Base-by-base conservation (phyloP, 2,888 invertebrate genomes). In the Emmelina monodactyla region DNA sequence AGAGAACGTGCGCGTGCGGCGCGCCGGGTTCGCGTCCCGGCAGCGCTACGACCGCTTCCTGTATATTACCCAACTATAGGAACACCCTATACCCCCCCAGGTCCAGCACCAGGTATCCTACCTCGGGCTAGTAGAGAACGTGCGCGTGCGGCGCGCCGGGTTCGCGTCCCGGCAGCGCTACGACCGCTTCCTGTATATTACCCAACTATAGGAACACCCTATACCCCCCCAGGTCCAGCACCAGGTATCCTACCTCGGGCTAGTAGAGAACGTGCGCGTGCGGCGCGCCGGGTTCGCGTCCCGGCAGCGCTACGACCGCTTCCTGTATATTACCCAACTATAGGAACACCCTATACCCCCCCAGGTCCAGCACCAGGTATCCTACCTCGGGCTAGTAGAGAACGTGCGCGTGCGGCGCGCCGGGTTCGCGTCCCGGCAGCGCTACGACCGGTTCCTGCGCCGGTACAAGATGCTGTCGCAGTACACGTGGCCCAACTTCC, bases 271-370 rank as follows among this genome's bases (percentile, higher is more conserved):
- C 76, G 94, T 97, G 31, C 85, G 96, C 40, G 97, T 98, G 12
- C 85, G 97, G 3, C 85, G 97, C 57, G 97, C 97, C 37, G 98
- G 98, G 29, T 98, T 98, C 78, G 97, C 96, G n/a, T 90, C 93
- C 70, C 85, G 98, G 29, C 94, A 95, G 80, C 85, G 91, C 42
- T 98, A 97, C 76, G 93, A 92, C 61, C 86, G 92, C 55, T 97
- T 97, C 83, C 84, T 97, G n/a, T n/a, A 25, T 25, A 25, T n/a
- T 25, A n/a, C 3, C 6, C 25, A 25, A 25, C 25, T 6, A 19
- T 19, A 19, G 9, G 9, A 19, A 5, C 5, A 6, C 19, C 19
- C 5, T 9, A 6, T 19, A 19, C 11, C 28, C 14, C 5, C 19
- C 0, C 47, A 80, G 79, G 83, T 85, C 1, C 71, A 75, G 2